phyloP scores from a whole-genome alignment of 2,888 invertebrate species.

The Ectemnius cavifrons region DNA sequence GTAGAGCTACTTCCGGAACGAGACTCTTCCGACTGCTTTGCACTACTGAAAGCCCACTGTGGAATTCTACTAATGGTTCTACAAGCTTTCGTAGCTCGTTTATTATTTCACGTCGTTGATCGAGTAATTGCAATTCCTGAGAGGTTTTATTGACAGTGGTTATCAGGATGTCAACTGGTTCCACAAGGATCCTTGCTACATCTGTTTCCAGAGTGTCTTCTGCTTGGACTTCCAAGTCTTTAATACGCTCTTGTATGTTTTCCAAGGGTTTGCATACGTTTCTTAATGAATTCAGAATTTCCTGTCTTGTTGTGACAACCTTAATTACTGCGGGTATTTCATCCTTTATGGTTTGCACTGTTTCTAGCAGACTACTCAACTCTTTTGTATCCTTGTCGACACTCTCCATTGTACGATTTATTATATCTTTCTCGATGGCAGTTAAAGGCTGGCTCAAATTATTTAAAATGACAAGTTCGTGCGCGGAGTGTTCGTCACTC shows the following conservation, averaged over 20 bases:
- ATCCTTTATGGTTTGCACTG: constrained; percentile 57
- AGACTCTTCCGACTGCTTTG: constrained; percentile 63
- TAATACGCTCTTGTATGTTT: constrained; percentile 58
- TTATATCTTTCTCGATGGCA: constrained; percentile 56
- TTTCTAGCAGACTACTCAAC: constrained; percentile 48
- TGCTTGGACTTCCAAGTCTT: constrained; percentile 50
- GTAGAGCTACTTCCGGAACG: constrained; percentile 59
- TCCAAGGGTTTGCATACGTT: constrained; percentile 65
- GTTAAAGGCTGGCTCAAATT: constrained; percentile 59
- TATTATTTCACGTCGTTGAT: constrained; percentile 51
- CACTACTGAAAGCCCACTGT: constrained; percentile 67
- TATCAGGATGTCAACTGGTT: constrained; percentile 57
- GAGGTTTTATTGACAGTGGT: constrained; percentile 51
- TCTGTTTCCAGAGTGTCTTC: constrained; percentile 63
- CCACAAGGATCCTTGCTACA: constrained; percentile 58
- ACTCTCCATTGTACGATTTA: constrained; percentile 50
- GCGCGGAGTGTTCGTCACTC: constrained; percentile 57
- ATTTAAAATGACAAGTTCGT: constrained; percentile 64
- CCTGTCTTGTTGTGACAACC: constrained; percentile 55
- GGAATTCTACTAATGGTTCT: constrained; percentile 67
- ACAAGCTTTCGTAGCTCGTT: constrained; percentile 56
- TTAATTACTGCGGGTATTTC: constrained; percentile 60
- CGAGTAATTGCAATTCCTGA: constrained; percentile 45
- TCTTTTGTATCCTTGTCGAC: constrained; percentile 21
- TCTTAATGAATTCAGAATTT: constrained; percentile 58